Base-by-base conservation (phyloP, 1,140 invertebrate genomes). In the Aethina tumida region DNA sequence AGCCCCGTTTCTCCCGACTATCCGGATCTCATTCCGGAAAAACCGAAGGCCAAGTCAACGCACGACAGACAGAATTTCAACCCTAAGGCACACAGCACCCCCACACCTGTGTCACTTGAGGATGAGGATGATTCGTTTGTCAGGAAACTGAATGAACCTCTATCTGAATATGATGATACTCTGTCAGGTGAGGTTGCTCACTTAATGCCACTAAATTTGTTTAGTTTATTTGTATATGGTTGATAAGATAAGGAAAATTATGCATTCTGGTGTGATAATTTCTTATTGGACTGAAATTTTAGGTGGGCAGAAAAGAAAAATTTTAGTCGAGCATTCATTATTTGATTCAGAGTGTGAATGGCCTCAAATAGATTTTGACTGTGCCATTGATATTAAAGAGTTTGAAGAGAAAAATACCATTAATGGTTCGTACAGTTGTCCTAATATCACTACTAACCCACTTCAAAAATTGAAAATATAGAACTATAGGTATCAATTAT, bases 1-100 rank as follows among this genome's bases (percentile, higher is more conserved):
- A 51, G 52, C 6, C 43, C 54, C 9, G 52, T 55, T 21, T 55
- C 58, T 6, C 49, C 51, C 5, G 53, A 55, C 42, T 60, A 43
- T 53, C 58, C 58, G 4, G 56, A 62, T 45, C 39, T 60, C n/a
- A 60, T 57, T 36, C 60, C 57, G 9, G 50, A 59, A 46, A 52
- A 50, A 35, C 41, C 52, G 9, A 53, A 56, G 39, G 53, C 35
- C 6, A 50, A 47, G 35, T 25, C 37, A 10, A 31, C 26, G 20
- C 39, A 42, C 38, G 49, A 47, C 28, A 41, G 53, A 16, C 51
- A 52, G 39, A 32, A 41, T 14, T 54, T 56, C 30, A 44, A 49
- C 36, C 52, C 53, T 13, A 30, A 53, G 19, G 47, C 45, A 35
- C 52, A 56, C 22, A 59, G 47, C 32, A 48, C 55, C 8, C n/a